Conservation (phyloP, 2,113 vertebrate genomes). For the Phaethornis superciliosus region DNA sequence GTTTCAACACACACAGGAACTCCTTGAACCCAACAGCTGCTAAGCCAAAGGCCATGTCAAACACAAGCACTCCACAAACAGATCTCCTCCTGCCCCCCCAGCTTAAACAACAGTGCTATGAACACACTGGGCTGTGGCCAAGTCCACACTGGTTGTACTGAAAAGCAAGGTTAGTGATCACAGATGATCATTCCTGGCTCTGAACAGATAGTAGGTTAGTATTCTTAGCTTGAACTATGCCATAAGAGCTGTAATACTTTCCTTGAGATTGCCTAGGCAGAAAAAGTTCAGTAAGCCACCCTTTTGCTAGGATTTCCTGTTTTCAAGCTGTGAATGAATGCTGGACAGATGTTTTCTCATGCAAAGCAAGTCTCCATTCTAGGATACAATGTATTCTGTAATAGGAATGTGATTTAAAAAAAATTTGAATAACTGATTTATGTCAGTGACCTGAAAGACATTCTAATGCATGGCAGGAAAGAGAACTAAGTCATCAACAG, state of each 20-base stretch:
- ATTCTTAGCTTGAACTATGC: not conserved
- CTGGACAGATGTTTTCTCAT: slow-evolving; percentile 24
- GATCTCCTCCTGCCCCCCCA: not conserved
- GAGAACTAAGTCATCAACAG: not conserved
- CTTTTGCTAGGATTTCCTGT: slow-evolving; percentile 5
- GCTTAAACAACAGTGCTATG: not conserved
- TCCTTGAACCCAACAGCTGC: not conserved
- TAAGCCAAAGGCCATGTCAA: not conserved
- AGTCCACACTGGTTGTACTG: not conserved
- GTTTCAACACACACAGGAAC: not conserved
- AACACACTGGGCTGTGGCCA: not conserved
- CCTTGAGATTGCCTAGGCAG: not conserved
- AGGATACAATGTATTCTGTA: not conserved
- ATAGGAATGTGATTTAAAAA: not conserved
- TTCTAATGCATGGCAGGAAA: not conserved
- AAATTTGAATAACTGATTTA: not conserved
- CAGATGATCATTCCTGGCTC: not conserved
- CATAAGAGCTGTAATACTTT: not conserved
- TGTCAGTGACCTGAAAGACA: not conserved
- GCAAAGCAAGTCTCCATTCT: not conserved
- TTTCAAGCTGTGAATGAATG: not conserved
- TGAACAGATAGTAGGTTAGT: not conserved
- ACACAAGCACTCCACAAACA: not conserved
- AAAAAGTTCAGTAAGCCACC: not conserved
- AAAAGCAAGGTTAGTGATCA: not conserved